Conservation (phyloP, 2,888 invertebrate species). For the Ormyrus thymus region DNA sequence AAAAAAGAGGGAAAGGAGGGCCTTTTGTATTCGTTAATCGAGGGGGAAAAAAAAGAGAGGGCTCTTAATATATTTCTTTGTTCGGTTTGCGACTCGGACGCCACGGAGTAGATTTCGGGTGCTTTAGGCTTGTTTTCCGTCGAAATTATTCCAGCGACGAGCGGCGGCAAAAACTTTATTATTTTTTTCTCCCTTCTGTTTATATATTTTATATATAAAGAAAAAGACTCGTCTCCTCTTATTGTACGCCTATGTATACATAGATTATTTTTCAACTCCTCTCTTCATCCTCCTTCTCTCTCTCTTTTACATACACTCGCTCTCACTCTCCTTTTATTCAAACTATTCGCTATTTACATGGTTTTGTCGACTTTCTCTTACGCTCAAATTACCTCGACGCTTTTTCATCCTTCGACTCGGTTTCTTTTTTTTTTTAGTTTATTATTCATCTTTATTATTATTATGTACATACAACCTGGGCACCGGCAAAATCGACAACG, state of each 20-base stretch:
- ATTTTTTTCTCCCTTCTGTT: slow-evolving; percentile 29
- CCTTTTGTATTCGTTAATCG: slow-evolving; percentile 18
- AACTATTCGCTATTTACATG: slow-evolving; percentile 54
- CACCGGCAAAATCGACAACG: slow-evolving; percentile 51
- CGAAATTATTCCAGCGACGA: slow-evolving; percentile 37
- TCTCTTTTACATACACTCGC: slow-evolving; percentile 48
- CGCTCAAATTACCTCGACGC: slow-evolving; percentile 39
- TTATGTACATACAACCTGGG: slow-evolving; percentile 56
- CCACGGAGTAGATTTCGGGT: slow-evolving; percentile 33
- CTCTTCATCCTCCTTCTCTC: slow-evolving; percentile 45
- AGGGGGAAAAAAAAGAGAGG: slow-evolving; percentile 29
- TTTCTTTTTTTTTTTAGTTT: slow-evolving; percentile 33
- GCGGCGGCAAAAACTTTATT: slow-evolving; percentile 28
- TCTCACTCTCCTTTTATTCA: slow-evolving; percentile 36
- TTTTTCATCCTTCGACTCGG: slow-evolving; percentile 40
- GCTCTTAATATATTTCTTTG: slow-evolving; percentile 24
- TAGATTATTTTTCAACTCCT: slow-evolving; percentile 56
- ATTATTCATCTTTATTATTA: slow-evolving; percentile 39
- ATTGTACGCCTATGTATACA: slow-evolving; percentile 51
- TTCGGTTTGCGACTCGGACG: slow-evolving; percentile 29
- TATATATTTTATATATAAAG: slow-evolving; percentile 24
- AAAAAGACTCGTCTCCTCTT: slow-evolving; percentile 30
- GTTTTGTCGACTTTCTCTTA: slow-evolving; percentile 43
- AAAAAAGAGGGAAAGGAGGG: slow-evolving; percentile 54
- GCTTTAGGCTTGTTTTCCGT: slow-evolving; percentile 44